A percentile compares a stretch with the other conserved stretches of the same genome.
These are phyloP conservation scores for Zingel zingel DNA, from an alignment of 2,113 vertebrate genomes.

Conservation along the genomic window DNA sequence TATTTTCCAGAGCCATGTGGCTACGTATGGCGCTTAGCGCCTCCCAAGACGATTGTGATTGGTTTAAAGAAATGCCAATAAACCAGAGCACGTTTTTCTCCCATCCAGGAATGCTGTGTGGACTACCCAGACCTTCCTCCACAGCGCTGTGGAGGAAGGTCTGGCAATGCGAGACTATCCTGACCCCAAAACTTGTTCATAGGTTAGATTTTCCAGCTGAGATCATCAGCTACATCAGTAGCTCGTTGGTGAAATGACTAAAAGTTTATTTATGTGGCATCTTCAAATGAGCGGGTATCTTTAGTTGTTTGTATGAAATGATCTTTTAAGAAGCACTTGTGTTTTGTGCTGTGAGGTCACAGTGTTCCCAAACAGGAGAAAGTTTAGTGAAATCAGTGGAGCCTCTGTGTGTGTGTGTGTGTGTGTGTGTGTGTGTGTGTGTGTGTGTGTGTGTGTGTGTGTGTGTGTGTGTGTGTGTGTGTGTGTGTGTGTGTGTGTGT, in stretches of 20 bases:
- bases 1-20: too few species aligned
- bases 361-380: slow-evolving; percentile 2
- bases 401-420: slow-evolving; percentile 7
- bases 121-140: too few species aligned
- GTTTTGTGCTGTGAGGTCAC: slow-evolving; percentile 10
- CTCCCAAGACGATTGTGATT: too few species aligned
- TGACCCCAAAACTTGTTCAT: not conserved
- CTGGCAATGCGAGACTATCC: too few species aligned
- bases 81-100: too few species aligned
- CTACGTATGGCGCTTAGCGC: too few species aligned
- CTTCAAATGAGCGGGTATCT: not conserved
- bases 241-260: not conserved
- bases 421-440: slow-evolving; percentile 5
- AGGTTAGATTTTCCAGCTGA: not conserved
- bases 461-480: slow-evolving; percentile 18
- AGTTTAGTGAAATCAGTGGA: slow-evolving; percentile 21
- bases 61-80: too few species aligned
- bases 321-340: slow-evolving; percentile 28
- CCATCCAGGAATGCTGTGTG: too few species aligned
- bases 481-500: slow-evolving; percentile 15
- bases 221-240: not conserved
- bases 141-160: too few species aligned
- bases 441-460: slow-evolving; percentile 16
- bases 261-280: not conserved
- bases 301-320: not conserved